These are phyloP conservation scores for Zaprionus obscuricornis DNA, from an alignment of 2,888 invertebrate genomes.

Conservation along the genomic window DNA sequence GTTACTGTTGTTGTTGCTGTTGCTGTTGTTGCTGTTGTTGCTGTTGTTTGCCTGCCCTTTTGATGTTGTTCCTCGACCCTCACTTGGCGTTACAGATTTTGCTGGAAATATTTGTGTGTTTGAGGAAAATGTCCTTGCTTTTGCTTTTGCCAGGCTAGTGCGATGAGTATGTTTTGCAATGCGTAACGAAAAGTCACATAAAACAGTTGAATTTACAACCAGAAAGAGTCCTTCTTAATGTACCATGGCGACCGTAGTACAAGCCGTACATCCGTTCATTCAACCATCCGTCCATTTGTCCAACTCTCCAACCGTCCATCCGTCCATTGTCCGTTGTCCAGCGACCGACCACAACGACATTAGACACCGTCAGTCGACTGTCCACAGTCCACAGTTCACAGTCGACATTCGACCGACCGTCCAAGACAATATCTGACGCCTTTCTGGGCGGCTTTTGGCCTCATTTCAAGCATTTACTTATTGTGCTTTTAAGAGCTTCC, in stretches of 20 bases:
- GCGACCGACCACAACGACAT: conserved; percentile 50
- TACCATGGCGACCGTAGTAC: conserved; percentile 62
- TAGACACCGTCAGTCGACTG: conserved; percentile 16
- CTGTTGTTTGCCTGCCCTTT: no score
- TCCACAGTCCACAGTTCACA: conserved; percentile 27
- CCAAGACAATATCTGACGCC: conserved; percentile 12
- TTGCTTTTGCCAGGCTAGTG: conserved; percentile 20
- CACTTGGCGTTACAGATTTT: no score
- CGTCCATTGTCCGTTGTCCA: no score
- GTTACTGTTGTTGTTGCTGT: conserved; percentile 5
- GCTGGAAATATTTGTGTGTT: conserved; percentile 53
- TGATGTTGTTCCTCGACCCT: no score
- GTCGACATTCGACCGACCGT: conserved; percentile 14
- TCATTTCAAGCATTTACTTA: conserved; percentile 65
- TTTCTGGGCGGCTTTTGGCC: conserved; percentile 55
- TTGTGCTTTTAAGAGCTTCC: conserved; percentile 72
- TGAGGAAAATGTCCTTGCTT: no score
- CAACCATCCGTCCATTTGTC: no score
- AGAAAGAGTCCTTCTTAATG: conserved; percentile 64
- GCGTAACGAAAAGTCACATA: conserved; percentile 69
- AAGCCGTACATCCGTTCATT: no score
- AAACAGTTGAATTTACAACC: conserved; percentile 69
- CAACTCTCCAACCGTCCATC: no score
- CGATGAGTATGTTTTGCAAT: conserved; percentile 31
- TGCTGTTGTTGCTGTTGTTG: conserved; percentile 6